phyloP scores from a whole-genome alignment of 2,888 invertebrate genomes.

The Epistrophe eligans region DNA sequence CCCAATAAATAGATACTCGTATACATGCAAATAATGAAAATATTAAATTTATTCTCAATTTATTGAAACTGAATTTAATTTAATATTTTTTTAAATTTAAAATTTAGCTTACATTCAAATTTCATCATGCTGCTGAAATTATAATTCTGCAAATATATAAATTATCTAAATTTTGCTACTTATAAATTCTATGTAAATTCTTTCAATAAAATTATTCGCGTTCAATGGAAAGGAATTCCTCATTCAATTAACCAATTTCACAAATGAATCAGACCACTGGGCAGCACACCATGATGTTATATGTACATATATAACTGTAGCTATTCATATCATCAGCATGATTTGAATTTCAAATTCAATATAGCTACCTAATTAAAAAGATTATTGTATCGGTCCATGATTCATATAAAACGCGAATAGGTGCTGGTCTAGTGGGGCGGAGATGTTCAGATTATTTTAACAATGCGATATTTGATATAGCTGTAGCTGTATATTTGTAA shows the following conservation, averaged over 20 bases:
- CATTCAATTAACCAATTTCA: slow-evolving; percentile 64
- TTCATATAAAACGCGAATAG: too few relatives aligned
- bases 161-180: not conserved
- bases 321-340: not conserved
- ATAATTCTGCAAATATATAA: not conserved
- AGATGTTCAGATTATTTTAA: not conserved
- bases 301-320: not conserved
- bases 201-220: slow-evolving; percentile 27
- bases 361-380: slow-evolving; percentile 18
- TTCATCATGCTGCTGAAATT: not conserved
- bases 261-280: slow-evolving; percentile 32
- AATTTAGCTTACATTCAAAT: not conserved
- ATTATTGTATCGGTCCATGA: not conserved
- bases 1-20: too few relatives aligned
- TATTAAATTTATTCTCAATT: not conserved
- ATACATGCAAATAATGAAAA: not conserved
- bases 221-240: slow-evolving; percentile 60
- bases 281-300: slow-evolving; percentile 1
- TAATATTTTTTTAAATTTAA: not conserved
- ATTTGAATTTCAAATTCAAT: slow-evolving; percentile 25
- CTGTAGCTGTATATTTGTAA: not conserved
- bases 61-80: not conserved
- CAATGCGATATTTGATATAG: not conserved
- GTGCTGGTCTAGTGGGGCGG: too few relatives aligned
- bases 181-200: not conserved